Evolutionary conservation across 2,888 invertebrate genomes (phyloP).

Genomic region (Phanerotoma sp.): DNA sequence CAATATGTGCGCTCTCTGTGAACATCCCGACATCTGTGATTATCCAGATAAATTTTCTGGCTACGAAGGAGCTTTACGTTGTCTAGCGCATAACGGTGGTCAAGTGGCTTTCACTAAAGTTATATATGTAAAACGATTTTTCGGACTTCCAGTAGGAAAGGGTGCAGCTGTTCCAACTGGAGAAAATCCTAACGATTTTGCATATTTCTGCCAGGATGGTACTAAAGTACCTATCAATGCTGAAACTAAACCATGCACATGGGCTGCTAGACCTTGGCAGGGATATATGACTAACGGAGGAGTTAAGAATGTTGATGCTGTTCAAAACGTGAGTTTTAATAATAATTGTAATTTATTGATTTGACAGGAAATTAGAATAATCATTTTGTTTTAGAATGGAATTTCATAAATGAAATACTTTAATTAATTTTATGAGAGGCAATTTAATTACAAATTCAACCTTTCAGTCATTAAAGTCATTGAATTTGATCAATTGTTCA

Average conservation of each 20-base stretch:
- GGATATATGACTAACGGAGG: slow-evolving; percentile 72
- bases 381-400: too few species aligned
- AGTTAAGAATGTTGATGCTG: slow-evolving; percentile 47
- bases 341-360: not conserved
- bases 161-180: slow-evolving; percentile 62
- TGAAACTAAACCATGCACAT: slow-evolving; percentile 67
- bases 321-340: slow-evolving; percentile 44
- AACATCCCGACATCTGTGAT: slow-evolving; percentile 73
- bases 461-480: too few species aligned
- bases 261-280: slow-evolving; percentile 87
- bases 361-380: too few species aligned
- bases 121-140: slow-evolving; percentile 76
- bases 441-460: too few species aligned
- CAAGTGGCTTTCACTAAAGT: slow-evolving; percentile 81
- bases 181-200: slow-evolving; percentile 68
- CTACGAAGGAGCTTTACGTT: slow-evolving; percentile 82
- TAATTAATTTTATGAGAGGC: too few species aligned
- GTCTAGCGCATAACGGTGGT: slow-evolving; percentile 78
- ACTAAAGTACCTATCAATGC: slow-evolving; percentile 68
- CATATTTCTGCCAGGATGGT: slow-evolving; percentile 80
- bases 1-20: slow-evolving; percentile 78
- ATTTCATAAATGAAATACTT: too few species aligned
- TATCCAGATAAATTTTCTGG: slow-evolving; percentile 84
- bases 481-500: too few species aligned
- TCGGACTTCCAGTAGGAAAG: slow-evolving; percentile 69